Evolutionary conservation across 2,113 vertebrate species (phyloP), one percentile per base, ranked within the genome.

Genomic region (Epinephelus cyanopodus): DNA sequence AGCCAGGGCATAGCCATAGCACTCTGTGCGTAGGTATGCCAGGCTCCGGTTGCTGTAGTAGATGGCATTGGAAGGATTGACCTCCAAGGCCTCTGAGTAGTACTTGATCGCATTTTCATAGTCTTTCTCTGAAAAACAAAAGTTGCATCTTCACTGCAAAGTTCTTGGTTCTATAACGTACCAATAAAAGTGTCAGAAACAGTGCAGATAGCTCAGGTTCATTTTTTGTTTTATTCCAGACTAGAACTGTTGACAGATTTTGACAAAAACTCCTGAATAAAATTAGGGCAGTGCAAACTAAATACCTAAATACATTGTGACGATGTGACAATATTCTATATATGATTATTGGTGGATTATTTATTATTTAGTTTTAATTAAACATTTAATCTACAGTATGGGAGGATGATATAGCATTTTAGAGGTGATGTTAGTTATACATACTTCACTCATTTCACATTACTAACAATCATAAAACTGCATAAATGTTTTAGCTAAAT

Each of bases 1-100:
- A 0, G 96, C 96, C 94, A 99, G 90, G 0, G 98, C 98, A 0
- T 99, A 99, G 74, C 98, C 98, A 0, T 98, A 99, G 95, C 97
- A 98, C 90, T 99, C 98, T 0, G 98, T 98, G 92, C 98, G 97
- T 75, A 99, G 96, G 95, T 98, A 98, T 5, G 98, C 97, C 97
- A 98, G 91, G 92, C 97, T 98, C 47, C 97, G 97, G 94, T 99
- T 98, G 87, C 97, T 97, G 65, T 95, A 98, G 94, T 97, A 98
- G 93, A 99, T 95, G 90, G 98, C 97, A 71, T 95, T 98, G 94
- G 79, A 74, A 56, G 97, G 95, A 82, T 97, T 97, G 89, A 98
- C 92, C 63, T 97, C 97, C 65, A 98, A 89, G 81, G 98, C 98
- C 88, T 98, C 95, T 5, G 96, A 91, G 95, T 99, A 99, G 92